Evolutionary conservation across 2,797 vertebrate species (phyloP).

Genomic region (Cephalopachus bancanus): DNA sequence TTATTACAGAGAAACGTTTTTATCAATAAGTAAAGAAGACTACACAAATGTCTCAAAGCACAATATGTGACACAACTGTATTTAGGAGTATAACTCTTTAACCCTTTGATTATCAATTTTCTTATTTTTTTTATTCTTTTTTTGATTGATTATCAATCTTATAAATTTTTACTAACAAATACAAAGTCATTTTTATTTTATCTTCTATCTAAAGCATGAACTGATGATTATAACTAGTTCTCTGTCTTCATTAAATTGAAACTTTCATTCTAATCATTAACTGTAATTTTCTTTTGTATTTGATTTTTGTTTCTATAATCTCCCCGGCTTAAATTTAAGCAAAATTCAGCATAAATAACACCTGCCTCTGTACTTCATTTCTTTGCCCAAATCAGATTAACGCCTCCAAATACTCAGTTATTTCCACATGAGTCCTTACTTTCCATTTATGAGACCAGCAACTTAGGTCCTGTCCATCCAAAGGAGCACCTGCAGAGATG

Average conservation of each 20-base stretch:
- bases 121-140: too few species aligned
- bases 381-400: slow-evolving; percentile 14
- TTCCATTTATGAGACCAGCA: background rate
- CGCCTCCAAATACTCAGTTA: background rate
- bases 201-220: slow-evolving; percentile 16
- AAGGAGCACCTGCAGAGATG: background rate
- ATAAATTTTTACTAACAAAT: slow-evolving; percentile 34
- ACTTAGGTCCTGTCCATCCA: background rate
- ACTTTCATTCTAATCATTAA: slow-evolving; percentile 33
- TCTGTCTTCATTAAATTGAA: slow-evolving; percentile 41
- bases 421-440: background rate
- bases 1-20: background rate
- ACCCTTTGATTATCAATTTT: slow-evolving; percentile 10
- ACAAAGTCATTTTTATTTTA: slow-evolving; percentile 37
- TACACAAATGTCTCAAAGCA: slow-evolving; percentile 35
- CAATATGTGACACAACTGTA: background rate
- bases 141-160: background rate
- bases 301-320: slow-evolving; percentile 12
- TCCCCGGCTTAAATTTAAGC: slow-evolving; percentile 16
- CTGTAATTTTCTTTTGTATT: background rate
- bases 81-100: slow-evolving; percentile 36
- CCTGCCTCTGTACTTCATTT: background rate
- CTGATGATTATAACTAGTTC: background rate
- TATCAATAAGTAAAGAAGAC: slow-evolving; percentile 58
- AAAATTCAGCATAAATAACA: slow-evolving; percentile 42